phyloP scores from a whole-genome alignment of 2,888 invertebrate genomes.

The Drosophila hamatofila region DNA sequence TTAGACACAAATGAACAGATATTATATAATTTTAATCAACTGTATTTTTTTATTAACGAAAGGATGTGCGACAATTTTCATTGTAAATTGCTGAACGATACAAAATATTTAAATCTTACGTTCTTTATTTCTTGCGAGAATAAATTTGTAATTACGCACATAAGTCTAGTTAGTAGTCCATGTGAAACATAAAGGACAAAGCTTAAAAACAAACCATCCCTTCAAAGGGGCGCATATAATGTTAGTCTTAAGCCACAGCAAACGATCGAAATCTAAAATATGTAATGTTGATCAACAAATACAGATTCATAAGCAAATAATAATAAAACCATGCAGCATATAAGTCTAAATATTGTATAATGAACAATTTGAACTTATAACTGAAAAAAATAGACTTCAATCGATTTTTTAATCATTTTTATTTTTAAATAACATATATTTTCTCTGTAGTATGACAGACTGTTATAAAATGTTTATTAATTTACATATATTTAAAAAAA shows the following conservation, averaged over 20 bases:
- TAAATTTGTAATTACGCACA: constrained; percentile 65
- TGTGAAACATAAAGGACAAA: constrained; percentile 67
- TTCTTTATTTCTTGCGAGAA: constrained; percentile 56
- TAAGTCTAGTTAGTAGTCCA: constrained; percentile 64
- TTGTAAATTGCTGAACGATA: constrained; percentile 65
- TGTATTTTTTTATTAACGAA: constrained; percentile 44
- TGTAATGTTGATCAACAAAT: constrained; percentile 66
- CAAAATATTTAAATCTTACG: constrained; percentile 36
- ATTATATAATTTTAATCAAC: constrained; percentile 61
- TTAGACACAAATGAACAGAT: constrained; percentile 66
- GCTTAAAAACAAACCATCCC: constrained; percentile 35
- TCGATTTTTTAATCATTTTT: neutral
- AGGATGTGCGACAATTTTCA: constrained; percentile 62
- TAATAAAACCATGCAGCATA: constrained; percentile 42
- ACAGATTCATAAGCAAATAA: constrained; percentile 53
- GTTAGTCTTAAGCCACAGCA: constrained; percentile 66
- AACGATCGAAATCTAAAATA: constrained; percentile 61
- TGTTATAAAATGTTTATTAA: too few species aligned
- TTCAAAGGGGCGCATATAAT: constrained; percentile 56
- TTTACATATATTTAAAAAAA: too few species aligned
- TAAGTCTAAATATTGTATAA: constrained; percentile 57
- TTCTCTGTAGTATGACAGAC: too few species aligned
- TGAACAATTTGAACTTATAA: constrained; percentile 10
- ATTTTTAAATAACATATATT: neutral
- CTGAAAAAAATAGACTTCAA: neutral